phyloP scores from a whole-genome alignment of 2,888 invertebrate genomes.

The Dryadula phaetusa region DNA sequence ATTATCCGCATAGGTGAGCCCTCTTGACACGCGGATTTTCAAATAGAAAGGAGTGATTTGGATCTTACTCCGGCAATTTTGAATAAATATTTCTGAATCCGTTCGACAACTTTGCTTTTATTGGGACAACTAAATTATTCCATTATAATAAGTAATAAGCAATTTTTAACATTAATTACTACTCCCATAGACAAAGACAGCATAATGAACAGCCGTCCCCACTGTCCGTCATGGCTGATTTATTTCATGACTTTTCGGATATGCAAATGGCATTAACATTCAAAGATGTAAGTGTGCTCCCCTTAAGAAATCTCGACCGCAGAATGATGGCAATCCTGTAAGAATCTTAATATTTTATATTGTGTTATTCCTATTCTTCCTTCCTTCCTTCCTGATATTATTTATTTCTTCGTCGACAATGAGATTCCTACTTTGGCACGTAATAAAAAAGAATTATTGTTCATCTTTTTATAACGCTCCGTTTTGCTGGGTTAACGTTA shows the following conservation, averaged over 20 bases:
- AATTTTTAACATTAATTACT: slow-evolving; percentile 73
- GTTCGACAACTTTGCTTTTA: slow-evolving; percentile 42
- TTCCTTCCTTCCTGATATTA: slow-evolving; percentile 82
- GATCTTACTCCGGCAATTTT: slow-evolving; percentile 64
- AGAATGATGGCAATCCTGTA: slow-evolving; percentile 83
- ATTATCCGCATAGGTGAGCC: slow-evolving; percentile 71
- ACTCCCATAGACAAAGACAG: slow-evolving; percentile 73
- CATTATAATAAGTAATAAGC: slow-evolving; percentile 40
- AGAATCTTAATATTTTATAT: slow-evolving; percentile 84
- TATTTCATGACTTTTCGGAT: slow-evolving; percentile 84
- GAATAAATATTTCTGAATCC: slow-evolving; percentile 52
- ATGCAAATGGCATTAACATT: slow-evolving; percentile 84
- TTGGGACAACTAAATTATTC: slow-evolving; percentile 3
- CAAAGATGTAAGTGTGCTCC: slow-evolving; percentile 76
- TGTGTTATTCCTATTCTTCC: slow-evolving; percentile 83
- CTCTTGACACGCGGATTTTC: slow-evolving; percentile 60
- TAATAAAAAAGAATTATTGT: slow-evolving; percentile 84
- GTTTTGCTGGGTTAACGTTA: slow-evolving; percentile 78
- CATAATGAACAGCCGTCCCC: slow-evolving; percentile 78
- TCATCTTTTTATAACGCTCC: slow-evolving; percentile 80
- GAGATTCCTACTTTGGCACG: slow-evolving; percentile 83
- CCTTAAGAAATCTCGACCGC: slow-evolving; percentile 75
- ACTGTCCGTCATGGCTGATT: slow-evolving; percentile 82
- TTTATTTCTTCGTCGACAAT: slow-evolving; percentile 82
- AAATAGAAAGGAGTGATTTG: slow-evolving; percentile 70